Evolutionary conservation across 2,888 invertebrate genomes (phyloP), one percentile per base, ranked within the genome.

Genomic region (Philhelius pedissequus): DNA sequence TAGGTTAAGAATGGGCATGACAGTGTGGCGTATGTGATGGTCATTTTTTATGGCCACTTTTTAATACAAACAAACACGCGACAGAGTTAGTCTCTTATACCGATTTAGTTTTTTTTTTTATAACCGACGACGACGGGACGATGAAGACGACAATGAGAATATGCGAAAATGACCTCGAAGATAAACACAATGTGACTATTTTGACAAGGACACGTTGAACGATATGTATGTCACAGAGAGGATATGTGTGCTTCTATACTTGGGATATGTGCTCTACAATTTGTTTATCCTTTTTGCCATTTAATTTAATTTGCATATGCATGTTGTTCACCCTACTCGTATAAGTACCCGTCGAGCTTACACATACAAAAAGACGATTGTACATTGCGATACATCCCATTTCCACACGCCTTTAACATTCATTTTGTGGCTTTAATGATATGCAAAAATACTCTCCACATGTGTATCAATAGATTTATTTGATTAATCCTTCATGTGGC

Each of bases 11-110:
- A 68, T 30, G 32, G 43, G 35, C 69, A 69, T 69, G 52, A 68
- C 52, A 66, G 75, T 70, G 56, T 75, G 83, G 70, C 79, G 83
- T 84, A 84, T 84, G 79, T 70, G 83, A 43, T 38, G 38, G 62
- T 73, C 20, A 32, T 71, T 50, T 75, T 62, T 60, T 62, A 48
- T 25, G 18, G 56, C 45, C 54, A 58, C 48, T 50, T 58, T 71
- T 54, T 62, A 48, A 68, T 69, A 52, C 38, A 30, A 77, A 43
- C 27, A 15, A 78, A 74, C 83, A 83, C 83, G 83, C 74, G 74
- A 79, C 62, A 58, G 30, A 30, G 64, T 27, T 7, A 40, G 40
- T 40, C 40, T 25, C 6, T 15, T 40, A 25, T 15, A 35, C 20
- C 18, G n/a, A 8, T 15, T 52, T 27, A n/a, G 15, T 35, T n/a